Evolutionary conservation across 1,140 invertebrate species (phyloP), one percentile per base, ranked within the genome.

Genomic region (Venturia canescens): DNA sequence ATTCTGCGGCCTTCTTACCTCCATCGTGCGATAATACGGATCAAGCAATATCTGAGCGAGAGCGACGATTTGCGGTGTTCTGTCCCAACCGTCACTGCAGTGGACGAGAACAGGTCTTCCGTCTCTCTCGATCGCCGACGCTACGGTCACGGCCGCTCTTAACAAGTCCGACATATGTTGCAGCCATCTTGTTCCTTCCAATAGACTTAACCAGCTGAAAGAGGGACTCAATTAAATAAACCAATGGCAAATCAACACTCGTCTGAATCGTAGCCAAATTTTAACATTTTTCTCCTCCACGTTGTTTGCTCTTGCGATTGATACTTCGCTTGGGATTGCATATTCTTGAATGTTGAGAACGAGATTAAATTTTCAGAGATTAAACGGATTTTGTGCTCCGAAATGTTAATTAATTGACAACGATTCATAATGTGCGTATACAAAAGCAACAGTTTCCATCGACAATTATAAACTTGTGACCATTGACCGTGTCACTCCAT

Each of bases 21-120:
- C 94, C 79, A 98, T 94, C 11, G 98, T 99, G 82, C 98, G 92
- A 90, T 99, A 99, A 92, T 96, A 97, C 11, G 98, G 97, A 93
- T 99, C 98, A 21, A 99, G 92, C 85, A 98, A 92, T n/a, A 99
- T 93, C 91, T 99, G 95, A 21, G 97, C 96, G 53, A 98, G 93
- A 15, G 97, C 95, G 3, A 98, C 96, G 83, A 99, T 97, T 92
- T 99, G 98, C 9, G 98, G 97, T 60, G 98, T 99, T 82, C 98
- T 94, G 92, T 99, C 98, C 98, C 98, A 99, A 9, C 98, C 98
- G 92, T 99, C 98, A 3, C 97, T 98, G 91, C 98, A 99, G 90
- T 99, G 98, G 0, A 99, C 97, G 72, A 99, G 92, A 50, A 98
- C 98, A 29, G 98, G 98, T 38, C 97, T 94, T 79, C 95, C 97